phyloP scores from a whole-genome alignment of 2,113 vertebrate genomes.

The Amblyopsis rosae region DNA sequence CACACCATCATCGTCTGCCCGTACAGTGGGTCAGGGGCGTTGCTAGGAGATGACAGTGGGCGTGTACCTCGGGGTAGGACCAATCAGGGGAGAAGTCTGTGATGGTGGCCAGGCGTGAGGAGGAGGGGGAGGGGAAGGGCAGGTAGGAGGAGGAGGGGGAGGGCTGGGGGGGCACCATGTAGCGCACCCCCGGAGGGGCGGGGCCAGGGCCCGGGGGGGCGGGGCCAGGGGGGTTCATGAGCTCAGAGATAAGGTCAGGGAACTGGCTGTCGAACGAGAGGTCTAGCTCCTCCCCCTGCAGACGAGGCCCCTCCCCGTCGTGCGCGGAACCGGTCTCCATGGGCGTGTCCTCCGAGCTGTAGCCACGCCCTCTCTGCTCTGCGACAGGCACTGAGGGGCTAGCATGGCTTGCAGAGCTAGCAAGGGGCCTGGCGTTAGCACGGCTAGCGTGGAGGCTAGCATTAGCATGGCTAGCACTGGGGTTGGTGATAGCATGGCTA shows the following conservation, averaged over 20 bases:
- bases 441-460: neutral
- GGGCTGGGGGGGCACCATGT: conserved; percentile 65
- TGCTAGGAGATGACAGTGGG: conserved; percentile 1
- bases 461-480: neutral
- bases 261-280: conserved; percentile 86
- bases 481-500: neutral
- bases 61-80: conserved; percentile 88
- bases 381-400: conserved; percentile 53
- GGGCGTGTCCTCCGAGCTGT: conserved; percentile 58
- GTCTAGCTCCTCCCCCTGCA: conserved; percentile 71
- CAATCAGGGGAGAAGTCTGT: conserved; percentile 92
- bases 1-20: neutral
- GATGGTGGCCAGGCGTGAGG: conserved; percentile 73
- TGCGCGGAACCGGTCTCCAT: conserved; percentile 66
- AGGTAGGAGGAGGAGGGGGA: conserved; percentile 65
- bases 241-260: conserved; percentile 87
- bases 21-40: neutral
- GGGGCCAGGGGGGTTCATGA: conserved; percentile 76
- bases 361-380: conserved; percentile 52
- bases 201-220: conserved; percentile 43
- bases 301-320: conserved; percentile 33
- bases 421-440: neutral
- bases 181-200: conserved; percentile 60
- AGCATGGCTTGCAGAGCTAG: neutral
- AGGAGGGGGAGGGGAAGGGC: conserved; percentile 51